Conservation (phyloP, 2,888 invertebrate genomes). For the Parnassius glacialis region DNA sequence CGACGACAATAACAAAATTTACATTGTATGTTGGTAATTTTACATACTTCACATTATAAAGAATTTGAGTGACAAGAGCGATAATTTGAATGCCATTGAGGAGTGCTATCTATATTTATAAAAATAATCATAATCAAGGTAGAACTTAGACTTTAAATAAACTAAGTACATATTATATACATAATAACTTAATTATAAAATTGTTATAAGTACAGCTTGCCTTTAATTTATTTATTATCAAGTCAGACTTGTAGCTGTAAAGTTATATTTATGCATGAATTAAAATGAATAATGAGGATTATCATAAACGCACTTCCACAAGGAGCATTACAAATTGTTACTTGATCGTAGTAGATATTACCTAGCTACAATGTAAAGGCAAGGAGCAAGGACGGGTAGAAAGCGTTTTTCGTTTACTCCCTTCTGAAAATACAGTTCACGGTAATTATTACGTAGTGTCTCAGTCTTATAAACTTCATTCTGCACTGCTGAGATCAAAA, state of each 20-base stretch:
- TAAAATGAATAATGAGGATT: conserved; percentile 43
- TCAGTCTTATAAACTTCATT: conserved; percentile 77
- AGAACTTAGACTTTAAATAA: too few relatives aligned
- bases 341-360: conserved; percentile 59
- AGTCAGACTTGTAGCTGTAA: too few relatives aligned
- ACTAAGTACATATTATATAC: too few relatives aligned
- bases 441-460: conserved; percentile 72
- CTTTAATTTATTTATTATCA: too few relatives aligned
- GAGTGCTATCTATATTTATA: background rate
- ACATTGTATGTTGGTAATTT: conserved; percentile 30
- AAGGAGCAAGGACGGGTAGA: conserved; percentile 80
- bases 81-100: conserved; percentile 8
- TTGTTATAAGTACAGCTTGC: too few relatives aligned
- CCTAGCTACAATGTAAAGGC: conserved; percentile 78
- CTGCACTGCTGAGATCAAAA: conserved; percentile 58
- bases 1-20: conserved; percentile 50
- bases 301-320: conserved; percentile 61
- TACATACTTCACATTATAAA: conserved; percentile 26
- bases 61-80: conserved; percentile 1
- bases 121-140: background rate
- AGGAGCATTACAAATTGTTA: conserved; percentile 52
- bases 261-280: conserved; percentile 31
- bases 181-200: too few relatives aligned
- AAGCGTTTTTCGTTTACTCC: conserved; percentile 75
- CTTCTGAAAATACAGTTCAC: conserved; percentile 72